A percentile compares a stretch with the other conserved stretches of the same genome.
Conservation (phyloP, 2,888 invertebrate species). For the Megaustenia siamemsis region DNA sequence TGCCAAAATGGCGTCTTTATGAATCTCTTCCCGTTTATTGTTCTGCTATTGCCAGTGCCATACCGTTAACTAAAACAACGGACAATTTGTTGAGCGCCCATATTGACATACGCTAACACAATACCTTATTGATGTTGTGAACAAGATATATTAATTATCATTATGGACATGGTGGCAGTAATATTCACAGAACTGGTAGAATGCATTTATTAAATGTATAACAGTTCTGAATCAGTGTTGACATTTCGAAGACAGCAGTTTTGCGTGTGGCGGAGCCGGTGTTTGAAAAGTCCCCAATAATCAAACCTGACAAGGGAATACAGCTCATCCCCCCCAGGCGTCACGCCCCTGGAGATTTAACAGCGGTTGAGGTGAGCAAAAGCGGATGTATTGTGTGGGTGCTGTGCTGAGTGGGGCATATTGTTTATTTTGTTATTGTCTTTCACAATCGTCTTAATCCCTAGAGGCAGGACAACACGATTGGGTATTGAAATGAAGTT, state of each 20-base stretch:
- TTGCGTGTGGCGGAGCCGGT: background rate
- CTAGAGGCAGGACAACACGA: background rate
- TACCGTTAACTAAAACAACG: background rate
- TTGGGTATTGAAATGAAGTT: background rate
- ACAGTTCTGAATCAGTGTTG: background rate
- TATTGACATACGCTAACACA: constrained; percentile 10
- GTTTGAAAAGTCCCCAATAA: background rate
- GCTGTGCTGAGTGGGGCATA: background rate
- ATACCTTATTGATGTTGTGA: background rate
- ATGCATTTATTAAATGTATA: constrained; percentile 6
- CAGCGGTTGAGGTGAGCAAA: constrained; percentile 28
- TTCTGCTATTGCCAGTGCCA: background rate
- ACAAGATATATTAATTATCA: constrained; percentile 45
- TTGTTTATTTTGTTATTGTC: background rate
- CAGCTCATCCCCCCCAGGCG: background rate
- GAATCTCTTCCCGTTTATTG: background rate
- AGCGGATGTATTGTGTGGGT: background rate
- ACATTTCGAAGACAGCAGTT: constrained; percentile 21
- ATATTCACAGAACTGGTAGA: background rate
- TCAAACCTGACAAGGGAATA: background rate
- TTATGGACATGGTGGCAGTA: background rate
- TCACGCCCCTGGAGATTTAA: background rate
- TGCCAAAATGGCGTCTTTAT: background rate
- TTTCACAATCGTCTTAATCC: background rate
- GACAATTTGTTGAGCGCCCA: background rate